Evolutionary conservation across 2,113 vertebrate genomes (phyloP).

Genomic region (Natator depressus): DNA sequence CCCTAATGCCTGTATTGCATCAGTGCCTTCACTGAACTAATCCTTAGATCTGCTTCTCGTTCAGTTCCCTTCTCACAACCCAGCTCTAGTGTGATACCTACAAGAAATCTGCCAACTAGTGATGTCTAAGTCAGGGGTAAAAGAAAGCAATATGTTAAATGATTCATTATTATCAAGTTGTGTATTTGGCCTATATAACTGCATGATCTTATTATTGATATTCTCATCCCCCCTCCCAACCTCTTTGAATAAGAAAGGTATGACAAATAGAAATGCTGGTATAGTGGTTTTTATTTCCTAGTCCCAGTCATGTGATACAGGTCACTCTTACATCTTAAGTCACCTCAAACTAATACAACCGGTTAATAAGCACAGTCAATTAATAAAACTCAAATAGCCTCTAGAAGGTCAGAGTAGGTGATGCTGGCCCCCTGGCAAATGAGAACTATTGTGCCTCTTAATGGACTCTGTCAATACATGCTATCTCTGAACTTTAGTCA

Average conservation of each 20-base stretch:
- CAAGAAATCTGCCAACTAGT: background rate
- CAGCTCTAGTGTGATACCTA: background rate
- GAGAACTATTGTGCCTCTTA: background rate
- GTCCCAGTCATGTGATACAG: background rate
- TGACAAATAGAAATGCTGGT: background rate
- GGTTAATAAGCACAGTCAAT: background rate
- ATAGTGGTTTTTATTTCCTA: background rate
- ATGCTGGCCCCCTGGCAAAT: background rate
- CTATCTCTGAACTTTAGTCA: background rate
- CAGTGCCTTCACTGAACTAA: background rate
- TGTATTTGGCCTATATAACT: fast-evolving
- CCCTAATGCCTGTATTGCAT: background rate
- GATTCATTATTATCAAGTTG: background rate
- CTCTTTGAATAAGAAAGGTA: background rate
- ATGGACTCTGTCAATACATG: background rate
- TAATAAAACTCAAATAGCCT: background rate
- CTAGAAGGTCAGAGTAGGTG: background rate
- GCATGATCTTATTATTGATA: background rate
- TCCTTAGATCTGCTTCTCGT: background rate
- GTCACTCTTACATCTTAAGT: background rate
- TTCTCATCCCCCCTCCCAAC: background rate
- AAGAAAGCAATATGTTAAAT: background rate
- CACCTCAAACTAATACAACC: background rate
- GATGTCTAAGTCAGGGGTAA: background rate
- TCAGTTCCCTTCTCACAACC: background rate